Evolutionary conservation across 2,888 invertebrate species (phyloP).

Genomic region (Tricholauxania praeusta): DNA sequence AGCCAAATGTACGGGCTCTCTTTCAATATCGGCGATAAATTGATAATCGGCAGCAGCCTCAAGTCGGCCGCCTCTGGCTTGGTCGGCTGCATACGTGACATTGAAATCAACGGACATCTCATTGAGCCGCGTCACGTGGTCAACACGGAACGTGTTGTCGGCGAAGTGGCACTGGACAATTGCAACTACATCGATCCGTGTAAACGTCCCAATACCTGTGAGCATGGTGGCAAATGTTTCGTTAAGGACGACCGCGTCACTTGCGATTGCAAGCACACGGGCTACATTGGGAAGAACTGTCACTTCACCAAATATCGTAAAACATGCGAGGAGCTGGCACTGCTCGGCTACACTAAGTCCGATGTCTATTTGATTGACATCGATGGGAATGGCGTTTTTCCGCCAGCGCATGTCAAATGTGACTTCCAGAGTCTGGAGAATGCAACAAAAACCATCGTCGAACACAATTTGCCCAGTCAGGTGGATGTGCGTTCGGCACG

Average conservation of each 20-base stretch:
- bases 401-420: constrained; percentile 92
- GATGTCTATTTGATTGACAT: constrained; percentile 94
- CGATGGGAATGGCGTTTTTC: constrained; percentile 92
- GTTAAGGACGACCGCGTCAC: constrained; percentile 88
- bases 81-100: constrained; percentile 92
- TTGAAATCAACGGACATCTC: constrained; percentile 83
- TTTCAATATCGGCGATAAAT: constrained; percentile 77
- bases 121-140: constrained; percentile 86
- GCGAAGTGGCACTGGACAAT: constrained; percentile 90
- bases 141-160: constrained; percentile 85
- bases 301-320: constrained; percentile 93
- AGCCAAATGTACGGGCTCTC: constrained; percentile 76
- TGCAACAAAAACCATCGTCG: constrained; percentile 87
- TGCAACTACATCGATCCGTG: constrained; percentile 92
- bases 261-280: constrained; percentile 91
- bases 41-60: constrained; percentile 84
- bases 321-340: constrained; percentile 91
- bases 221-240: constrained; percentile 91
- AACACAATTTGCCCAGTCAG: constrained; percentile 91
- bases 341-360: constrained; percentile 88
- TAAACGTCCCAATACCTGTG: constrained; percentile 89
- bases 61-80: constrained; percentile 81
- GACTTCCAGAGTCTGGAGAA: constrained; percentile 91
- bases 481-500: constrained; percentile 85
- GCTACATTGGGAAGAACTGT: constrained; percentile 93